Evolutionary conservation across 2,888 invertebrate genomes (phyloP), one percentile per base, ranked within the genome.

Genomic region (Melitaea athalia): DNA sequence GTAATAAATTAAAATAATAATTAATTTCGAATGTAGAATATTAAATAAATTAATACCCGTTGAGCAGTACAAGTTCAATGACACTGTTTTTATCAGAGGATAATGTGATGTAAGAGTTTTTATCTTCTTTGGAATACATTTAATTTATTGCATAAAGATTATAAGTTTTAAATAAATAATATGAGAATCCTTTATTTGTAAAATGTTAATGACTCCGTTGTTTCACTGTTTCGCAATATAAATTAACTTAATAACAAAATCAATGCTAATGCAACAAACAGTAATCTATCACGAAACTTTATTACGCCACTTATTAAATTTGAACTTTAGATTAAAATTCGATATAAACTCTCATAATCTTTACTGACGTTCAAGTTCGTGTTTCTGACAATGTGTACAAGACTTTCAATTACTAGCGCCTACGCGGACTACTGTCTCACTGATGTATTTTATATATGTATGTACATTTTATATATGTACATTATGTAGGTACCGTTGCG

Each of bases 1-100:
- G 57, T 71, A 67, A 71, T 72, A 73, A 73, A 73, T 70, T 69
- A 72, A 68, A 65, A 71, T 71, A 17, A 61, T 72, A 24, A 61
- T 33, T 62, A 59, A 45, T 66, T 72, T 69, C 71, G 68, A 63
- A 62, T 61, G 63, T 55, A 57, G 69, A 73, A 67, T 66, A 45
- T 64, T 68, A 59, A 71, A 71, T 70, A 70, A 71, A n/a, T n/a
- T n/a, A n/a, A 71, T 70, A 70, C 67, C 50, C 65, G 65, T 43
- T 59, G 55, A 53, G n/a, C 33, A 53, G 59, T 53, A 59, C 31
- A 52, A 73, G 72, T 68, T 75, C 74, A 67, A 66, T 76, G 72
- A 76, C 72, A 60, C 67, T 49, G 15, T 63, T 55, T 68, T 71
- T 74, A 72, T 71, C 74, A 64, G 53, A 57, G 59, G 68, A 70